A percentile compares a stretch with the other conserved stretches of the same genome.
Conservation (phyloP, 2,797 vertebrate genomes). For the Craterocephalus amniculus region DNA sequence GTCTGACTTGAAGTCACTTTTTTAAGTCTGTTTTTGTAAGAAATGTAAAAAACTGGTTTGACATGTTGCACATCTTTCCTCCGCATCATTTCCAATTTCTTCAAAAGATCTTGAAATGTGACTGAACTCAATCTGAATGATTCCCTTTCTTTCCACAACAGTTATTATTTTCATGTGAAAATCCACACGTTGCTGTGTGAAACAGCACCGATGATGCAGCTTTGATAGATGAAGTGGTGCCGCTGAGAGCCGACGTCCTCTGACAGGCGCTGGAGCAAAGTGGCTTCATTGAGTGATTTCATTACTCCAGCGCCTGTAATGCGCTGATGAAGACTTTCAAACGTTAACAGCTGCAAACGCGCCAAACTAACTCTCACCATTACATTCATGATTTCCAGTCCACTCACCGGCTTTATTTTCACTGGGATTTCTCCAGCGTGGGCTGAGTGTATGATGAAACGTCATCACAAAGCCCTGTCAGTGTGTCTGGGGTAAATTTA, state of each 20-base stretch:
- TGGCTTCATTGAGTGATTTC: constrained; percentile 49
- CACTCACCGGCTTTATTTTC: constrained; percentile 21
- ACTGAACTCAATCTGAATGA: neutral
- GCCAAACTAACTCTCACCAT: constrained; percentile 19
- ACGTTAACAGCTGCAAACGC: constrained; percentile 36
- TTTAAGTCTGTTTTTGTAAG: neutral
- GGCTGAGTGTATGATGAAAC: constrained; percentile 20
- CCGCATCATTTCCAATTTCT: too few relatives aligned
- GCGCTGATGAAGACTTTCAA: constrained; percentile 26
- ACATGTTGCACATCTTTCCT: too few relatives aligned
- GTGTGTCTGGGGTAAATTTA: constrained; percentile 24
- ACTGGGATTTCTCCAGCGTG: constrained; percentile 25
- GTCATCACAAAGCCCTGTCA: neutral
- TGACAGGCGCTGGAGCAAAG: constrained; percentile 35
- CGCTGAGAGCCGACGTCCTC: constrained; percentile 35
- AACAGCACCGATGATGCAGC: neutral
- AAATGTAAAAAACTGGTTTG: too few relatives aligned
- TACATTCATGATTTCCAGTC: constrained; percentile 21
- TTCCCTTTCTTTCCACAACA: neutral
- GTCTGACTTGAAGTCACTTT: constrained; percentile 21
- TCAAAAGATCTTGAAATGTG: neutral
- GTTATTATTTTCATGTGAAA: neutral
- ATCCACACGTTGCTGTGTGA: constrained; percentile 14
- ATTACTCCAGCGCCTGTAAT: constrained; percentile 51
- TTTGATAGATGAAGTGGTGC: too few relatives aligned